These are phyloP conservation scores for Sebastes umbrosus DNA, from an alignment of 2,797 vertebrate genomes.

Conservation along the genomic window DNA sequence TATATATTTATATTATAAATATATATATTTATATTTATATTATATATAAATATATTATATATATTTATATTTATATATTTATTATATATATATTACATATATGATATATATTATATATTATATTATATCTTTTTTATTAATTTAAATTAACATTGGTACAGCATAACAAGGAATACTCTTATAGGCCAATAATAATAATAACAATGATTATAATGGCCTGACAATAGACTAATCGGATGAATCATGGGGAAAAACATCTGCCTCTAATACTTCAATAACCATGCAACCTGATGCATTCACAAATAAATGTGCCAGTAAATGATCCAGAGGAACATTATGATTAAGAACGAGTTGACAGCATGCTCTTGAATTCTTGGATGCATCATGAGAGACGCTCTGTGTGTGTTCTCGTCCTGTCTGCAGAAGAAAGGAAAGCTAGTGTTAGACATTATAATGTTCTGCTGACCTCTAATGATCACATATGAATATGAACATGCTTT, in stretches of 20 bases:
- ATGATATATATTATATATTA: too few relatives aligned
- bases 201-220: too few relatives aligned
- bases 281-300: background rate
- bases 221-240: too few relatives aligned
- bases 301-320: background rate
- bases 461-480: constrained; percentile 25
- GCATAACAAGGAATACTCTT: too few relatives aligned
- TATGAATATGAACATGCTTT: background rate
- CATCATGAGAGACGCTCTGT: background rate
- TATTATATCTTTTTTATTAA: too few relatives aligned
- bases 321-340: background rate
- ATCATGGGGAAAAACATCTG: background rate
- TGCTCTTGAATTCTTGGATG: background rate
- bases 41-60: too few relatives aligned
- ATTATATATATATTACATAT: too few relatives aligned
- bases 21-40: too few relatives aligned
- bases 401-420: background rate
- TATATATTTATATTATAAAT: too few relatives aligned
- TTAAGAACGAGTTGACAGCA: background rate
- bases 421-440: background rate
- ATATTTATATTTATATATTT: too few relatives aligned
- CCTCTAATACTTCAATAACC: background rate
- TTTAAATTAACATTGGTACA: too few relatives aligned
- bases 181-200: too few relatives aligned
- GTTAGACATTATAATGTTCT: background rate